Percentiles rank a stretch among this genome's conserved stretches.
Evolutionary conservation across 2,113 vertebrate species (phyloP).

Genomic region (Erythrocebus patas): DNA sequence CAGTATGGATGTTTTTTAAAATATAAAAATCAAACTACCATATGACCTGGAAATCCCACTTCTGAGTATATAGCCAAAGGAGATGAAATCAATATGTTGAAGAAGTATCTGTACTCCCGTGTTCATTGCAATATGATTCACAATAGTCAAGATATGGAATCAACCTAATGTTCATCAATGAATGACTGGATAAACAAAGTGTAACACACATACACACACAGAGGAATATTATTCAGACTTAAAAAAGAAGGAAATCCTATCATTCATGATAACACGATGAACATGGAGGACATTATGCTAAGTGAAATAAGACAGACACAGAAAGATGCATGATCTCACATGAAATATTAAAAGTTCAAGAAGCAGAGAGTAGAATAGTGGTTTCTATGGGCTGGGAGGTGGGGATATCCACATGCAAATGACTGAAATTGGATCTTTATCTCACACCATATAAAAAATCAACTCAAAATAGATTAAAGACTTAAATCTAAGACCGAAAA

Average conservation of each 20-base stretch:
- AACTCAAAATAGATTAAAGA: not conserved
- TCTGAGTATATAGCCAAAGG: not conserved
- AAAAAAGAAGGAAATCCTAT: not conserved
- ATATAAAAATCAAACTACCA: not conserved
- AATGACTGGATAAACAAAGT: no score
- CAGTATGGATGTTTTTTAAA: not conserved
- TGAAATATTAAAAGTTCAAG: not conserved
- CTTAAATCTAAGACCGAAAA: not conserved
- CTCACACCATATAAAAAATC: not conserved
- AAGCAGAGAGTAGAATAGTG: not conserved
- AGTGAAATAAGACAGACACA: not conserved
- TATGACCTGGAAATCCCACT: not conserved
- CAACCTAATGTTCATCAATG: no score
- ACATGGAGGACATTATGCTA: not conserved
- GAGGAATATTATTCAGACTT: not conserved
- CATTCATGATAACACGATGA: not conserved
- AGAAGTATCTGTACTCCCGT: not conserved
- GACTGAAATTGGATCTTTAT: not conserved
- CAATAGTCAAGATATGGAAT: not conserved
- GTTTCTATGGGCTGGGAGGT: not conserved
- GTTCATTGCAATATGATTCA: not conserved
- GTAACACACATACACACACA: not conserved
- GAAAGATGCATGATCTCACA: not conserved
- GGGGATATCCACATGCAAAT: not conserved
- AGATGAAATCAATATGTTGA: not conserved